phyloP scores from a whole-genome alignment of 2,888 invertebrate species.

The Diadromus collaris region DNA sequence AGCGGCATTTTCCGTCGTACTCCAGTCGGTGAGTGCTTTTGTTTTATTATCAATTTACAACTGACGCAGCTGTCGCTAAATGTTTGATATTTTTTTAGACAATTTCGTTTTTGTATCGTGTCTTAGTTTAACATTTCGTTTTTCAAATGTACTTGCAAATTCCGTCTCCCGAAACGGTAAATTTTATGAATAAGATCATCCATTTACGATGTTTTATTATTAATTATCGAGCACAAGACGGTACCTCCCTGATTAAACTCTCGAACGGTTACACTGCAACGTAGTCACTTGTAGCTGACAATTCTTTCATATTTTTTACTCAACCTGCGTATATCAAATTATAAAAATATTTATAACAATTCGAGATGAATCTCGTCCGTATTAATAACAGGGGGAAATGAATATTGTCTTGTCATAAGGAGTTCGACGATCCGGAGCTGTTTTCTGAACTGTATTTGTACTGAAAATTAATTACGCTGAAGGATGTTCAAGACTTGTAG shows the following conservation, averaged over 20 bases:
- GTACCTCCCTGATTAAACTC: not conserved
- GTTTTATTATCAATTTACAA: conserved; percentile 1
- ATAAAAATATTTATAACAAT: not conserved
- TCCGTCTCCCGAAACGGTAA: not conserved
- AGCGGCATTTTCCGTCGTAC: conserved; percentile 5
- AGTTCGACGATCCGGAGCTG: not conserved
- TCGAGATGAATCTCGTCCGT: not conserved
- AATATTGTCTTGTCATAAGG: not conserved
- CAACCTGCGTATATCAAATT: not conserved
- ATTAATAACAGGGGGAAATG: not conserved
- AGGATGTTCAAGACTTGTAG: conserved; percentile 30
- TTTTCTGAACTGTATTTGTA: conserved; percentile 45
- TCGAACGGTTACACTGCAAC: not conserved
- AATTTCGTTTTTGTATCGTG: not conserved
- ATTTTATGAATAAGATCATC: not conserved
- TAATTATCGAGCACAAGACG: not conserved
- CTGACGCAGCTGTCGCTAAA: not conserved
- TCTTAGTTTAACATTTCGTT: not conserved
- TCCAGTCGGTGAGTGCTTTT: conserved; percentile 41
- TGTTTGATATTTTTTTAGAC: not conserved
- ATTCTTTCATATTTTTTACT: not conserved
- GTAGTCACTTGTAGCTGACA: not conserved
- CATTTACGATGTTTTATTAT: not conserved
- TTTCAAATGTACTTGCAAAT: not conserved
- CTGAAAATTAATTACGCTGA: conserved; percentile 63